Conservation (phyloP, 2,888 invertebrate species). For the Cephus sareptanus region DNA sequence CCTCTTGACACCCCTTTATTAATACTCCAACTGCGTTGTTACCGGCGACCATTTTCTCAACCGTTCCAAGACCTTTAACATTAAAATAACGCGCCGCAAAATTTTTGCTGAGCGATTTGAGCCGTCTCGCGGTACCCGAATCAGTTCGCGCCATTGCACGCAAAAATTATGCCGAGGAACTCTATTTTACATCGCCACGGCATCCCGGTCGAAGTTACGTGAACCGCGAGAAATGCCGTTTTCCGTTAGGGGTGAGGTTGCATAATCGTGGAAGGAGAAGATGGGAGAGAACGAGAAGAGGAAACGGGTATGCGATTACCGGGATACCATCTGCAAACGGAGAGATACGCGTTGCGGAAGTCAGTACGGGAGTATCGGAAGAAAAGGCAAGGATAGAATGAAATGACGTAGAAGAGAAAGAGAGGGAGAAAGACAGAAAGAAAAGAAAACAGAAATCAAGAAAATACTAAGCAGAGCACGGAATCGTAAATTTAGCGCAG, state of each 20-base stretch:
- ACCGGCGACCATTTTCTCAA: conserved; percentile 1
- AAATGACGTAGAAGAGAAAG: background rate
- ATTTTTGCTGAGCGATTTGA: conserved; percentile 44
- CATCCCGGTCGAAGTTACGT: background rate
- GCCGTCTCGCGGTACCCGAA: conserved; percentile 19
- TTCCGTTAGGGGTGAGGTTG: background rate
- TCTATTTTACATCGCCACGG: background rate
- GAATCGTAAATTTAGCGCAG: background rate
- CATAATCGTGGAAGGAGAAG: background rate
- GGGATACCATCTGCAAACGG: background rate
- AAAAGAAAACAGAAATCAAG: background rate
- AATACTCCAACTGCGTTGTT: background rate
- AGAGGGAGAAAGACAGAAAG: background rate
- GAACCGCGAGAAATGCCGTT: background rate
- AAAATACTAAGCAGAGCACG: background rate
- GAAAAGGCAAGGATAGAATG: background rate
- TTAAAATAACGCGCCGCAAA: conserved; percentile 28
- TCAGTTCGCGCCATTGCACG: conserved; percentile 40
- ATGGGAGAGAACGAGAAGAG: background rate
- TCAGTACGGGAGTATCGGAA: background rate
- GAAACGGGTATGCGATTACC: background rate
- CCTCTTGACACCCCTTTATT: background rate
- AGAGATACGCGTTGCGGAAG: background rate
- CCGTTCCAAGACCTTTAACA: conserved; percentile 15
- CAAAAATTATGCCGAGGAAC: conserved; percentile 37